Evolutionary conservation across 1,140 invertebrate genomes (phyloP).

Genomic region (Penaeus vannamei): DNA sequence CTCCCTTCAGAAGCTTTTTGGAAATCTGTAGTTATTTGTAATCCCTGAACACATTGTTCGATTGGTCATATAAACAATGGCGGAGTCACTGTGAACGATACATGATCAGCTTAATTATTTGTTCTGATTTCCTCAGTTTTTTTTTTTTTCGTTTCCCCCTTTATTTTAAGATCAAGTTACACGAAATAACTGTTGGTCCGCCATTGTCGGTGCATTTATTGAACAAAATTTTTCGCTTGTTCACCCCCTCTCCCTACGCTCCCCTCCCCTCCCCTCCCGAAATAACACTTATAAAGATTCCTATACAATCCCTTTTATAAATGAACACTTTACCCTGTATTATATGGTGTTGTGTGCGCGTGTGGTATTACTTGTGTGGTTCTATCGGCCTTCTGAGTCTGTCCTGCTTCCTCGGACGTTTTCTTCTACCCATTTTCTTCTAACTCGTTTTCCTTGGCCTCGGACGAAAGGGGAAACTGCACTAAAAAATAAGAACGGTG

Average conservation of each 20-base stretch:
- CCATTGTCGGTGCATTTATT: conserved; percentile 11
- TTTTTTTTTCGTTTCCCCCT: neutral
- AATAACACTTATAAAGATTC: conserved; percentile 3
- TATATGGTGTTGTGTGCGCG: conserved; percentile 6
- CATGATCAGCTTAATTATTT: too few species aligned
- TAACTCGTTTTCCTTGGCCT: too few species aligned
- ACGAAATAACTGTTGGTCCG: conserved; percentile 1
- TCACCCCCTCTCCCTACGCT: neutral
- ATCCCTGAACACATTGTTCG: too few species aligned
- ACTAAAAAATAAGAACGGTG: neutral
- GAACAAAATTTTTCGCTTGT: neutral
- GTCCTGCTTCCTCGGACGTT: conserved; percentile 31
- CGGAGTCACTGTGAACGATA: too few species aligned
- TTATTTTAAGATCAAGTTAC: too few species aligned
- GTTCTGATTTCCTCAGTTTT: too few species aligned
- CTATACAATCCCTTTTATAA: conserved; percentile 45
- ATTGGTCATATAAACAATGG: too few species aligned
- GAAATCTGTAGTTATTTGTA: too few species aligned
- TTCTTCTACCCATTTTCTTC: conserved; percentile 17
- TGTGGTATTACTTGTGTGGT: conserved; percentile 28
- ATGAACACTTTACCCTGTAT: conserved; percentile 31
- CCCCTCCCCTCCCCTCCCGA: conserved; percentile 20
- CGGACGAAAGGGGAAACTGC: neutral
- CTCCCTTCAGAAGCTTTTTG: too few species aligned
- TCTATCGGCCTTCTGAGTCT: conserved; percentile 31